Evolutionary conservation across 2,797 vertebrate genomes (phyloP), one percentile per base, ranked within the genome.

Genomic region (Pelochelys cantorii): DNA sequence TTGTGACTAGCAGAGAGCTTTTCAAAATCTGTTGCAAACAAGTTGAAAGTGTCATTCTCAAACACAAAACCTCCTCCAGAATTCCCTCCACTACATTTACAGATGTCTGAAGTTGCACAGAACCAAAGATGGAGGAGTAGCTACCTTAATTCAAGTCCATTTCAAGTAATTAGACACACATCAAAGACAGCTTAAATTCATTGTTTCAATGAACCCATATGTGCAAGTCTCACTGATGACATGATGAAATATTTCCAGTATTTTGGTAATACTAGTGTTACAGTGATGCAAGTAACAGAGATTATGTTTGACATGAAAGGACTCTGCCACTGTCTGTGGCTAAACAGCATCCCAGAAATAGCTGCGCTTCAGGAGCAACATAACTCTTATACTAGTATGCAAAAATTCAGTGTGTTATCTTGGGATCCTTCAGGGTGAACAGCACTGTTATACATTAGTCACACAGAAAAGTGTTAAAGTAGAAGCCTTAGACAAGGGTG

Each of bases 381-480:
- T 65, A 84, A 60, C n/a, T 81, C 86, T 79, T 71, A 79, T 91
- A 62, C 6, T 55, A 86, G 6, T n/a, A 48, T 3, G 17, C n/a
- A 54, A 25, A 53, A 31, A 79, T 22, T 22, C 20, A 56, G 57
- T 25, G 57, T 25, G 25, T 48, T 68, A 65, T 27, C 18, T 27
- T 5, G 78, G 74, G 65, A 65, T 62, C 57, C 37, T 90, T 68
- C 81, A 88, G 18, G 71, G 83, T 84, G 17, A 89, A 23, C 13
- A 79, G 2, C 22, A n/a, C 37, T 2, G n/a, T 4, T 65, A 29
- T 10, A 53, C 1, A 48, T 42, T 85, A 91, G 78, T 6, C 9
- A 2, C 78, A 23, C 25, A 83, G 68, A 5, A 1, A 5, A 59
- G n/a, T 91, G 23, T 42, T 59, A 87, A 79, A 53, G 93, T 85